A percentile compares a stretch with the other conserved stretches of the same genome.
Evolutionary conservation across 2,797 vertebrate genomes (phyloP).

Genomic region (Lagocephalus sceleratus): DNA sequence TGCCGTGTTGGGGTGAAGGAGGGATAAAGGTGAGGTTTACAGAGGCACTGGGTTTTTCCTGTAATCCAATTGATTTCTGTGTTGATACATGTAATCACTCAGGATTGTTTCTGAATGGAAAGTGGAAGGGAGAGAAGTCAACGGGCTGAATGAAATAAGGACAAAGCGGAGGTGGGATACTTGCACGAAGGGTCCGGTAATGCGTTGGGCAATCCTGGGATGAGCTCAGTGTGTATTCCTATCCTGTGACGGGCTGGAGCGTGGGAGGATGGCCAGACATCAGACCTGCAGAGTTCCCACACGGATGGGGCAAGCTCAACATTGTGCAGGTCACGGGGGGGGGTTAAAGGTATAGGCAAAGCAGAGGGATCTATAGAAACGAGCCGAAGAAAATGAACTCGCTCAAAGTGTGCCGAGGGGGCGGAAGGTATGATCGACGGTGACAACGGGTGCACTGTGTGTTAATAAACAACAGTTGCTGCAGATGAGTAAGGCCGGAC

Average conservation of each 20-base stretch:
- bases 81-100: conserved; percentile 45
- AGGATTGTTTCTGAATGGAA: conserved; percentile 49
- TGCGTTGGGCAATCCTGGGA: conserved; percentile 49
- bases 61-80: conserved; percentile 59
- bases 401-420: too few species aligned
- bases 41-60: conserved; percentile 27
- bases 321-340: too few species aligned
- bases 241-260: background rate
- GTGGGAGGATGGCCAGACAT: background rate
- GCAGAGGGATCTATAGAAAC: too few species aligned
- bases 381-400: too few species aligned
- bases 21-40: conserved; percentile 55
- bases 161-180: conserved; percentile 29
- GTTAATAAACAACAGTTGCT: too few species aligned
- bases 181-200: conserved; percentile 48
- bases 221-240: conserved; percentile 55
- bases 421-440: too few species aligned
- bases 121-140: conserved; percentile 11
- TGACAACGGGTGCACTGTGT: too few species aligned
- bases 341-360: too few species aligned
- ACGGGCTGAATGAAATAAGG: conserved; percentile 20
- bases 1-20: conserved; percentile 12
- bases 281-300: too few species aligned
- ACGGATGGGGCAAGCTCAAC: too few species aligned
- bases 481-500: too few species aligned